Conservation (phyloP, 2,113 vertebrate genomes). For the Guaruba guarouba region DNA sequence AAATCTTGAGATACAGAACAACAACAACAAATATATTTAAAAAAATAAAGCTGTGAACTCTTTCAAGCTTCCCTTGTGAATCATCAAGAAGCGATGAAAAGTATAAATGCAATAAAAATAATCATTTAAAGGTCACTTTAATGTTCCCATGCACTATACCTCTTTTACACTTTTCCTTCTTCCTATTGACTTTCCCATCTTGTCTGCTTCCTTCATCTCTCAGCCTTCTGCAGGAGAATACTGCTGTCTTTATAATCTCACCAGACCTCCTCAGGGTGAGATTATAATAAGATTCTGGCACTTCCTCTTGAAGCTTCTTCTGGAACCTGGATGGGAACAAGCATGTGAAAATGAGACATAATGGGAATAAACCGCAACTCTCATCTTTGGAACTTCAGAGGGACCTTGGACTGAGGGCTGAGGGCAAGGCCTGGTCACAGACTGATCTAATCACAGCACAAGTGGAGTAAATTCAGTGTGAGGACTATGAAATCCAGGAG, state of each 20-base stretch:
- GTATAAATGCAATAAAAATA: conserved; percentile 16
- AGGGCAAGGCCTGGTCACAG: not conserved
- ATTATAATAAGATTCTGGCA: not conserved
- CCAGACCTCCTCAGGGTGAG: not conserved
- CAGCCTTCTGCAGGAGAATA: not conserved
- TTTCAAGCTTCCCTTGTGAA: not conserved
- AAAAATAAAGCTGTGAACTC: not conserved
- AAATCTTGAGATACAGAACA: not conserved
- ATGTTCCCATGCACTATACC: not conserved
- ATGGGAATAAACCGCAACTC: not conserved
- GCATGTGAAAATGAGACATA: conserved; percentile 15
- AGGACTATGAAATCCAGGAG: not conserved
- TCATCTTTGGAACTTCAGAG: not conserved
- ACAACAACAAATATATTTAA: not conserved
- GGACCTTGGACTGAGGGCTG: not conserved
- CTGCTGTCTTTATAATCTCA: not conserved
- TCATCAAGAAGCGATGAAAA: not conserved
- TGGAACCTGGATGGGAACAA: not conserved
- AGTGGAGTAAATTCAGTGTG: not conserved
- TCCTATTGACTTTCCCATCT: not conserved
- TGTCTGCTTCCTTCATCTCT: not conserved
- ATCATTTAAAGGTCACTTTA: conserved; percentile 13
- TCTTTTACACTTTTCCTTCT: not conserved
- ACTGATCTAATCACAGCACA: not conserved
- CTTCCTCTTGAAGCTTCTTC: not conserved